A percentile compares a stretch with the other conserved stretches of the same genome.
Evolutionary conservation across 2,113 vertebrate genomes (phyloP).

Genomic region (Notechis scutatus): DNA sequence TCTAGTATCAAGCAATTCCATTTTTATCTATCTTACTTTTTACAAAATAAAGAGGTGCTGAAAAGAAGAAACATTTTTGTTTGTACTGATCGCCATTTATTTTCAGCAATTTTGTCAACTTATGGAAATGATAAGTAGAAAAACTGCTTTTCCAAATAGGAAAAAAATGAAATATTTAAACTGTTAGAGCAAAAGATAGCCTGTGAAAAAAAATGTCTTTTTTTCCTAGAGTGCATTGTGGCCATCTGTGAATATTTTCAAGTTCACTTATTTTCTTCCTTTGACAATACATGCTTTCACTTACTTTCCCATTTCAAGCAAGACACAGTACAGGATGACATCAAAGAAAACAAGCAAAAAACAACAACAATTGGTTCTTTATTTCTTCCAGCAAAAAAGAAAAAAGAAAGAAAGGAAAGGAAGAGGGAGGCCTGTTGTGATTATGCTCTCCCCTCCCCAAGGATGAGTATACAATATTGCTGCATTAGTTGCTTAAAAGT

Average conservation of each 20-base stretch:
- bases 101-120: background rate
- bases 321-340: background rate
- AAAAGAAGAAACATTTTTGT: rapidly evolving
- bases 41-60: slow-evolving; percentile 30
- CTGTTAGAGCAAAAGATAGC: background rate
- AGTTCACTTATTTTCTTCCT: background rate
- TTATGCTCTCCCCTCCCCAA: background rate
- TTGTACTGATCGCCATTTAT: background rate
- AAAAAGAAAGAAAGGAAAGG: background rate
- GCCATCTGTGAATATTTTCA: background rate
- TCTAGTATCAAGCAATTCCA: slow-evolving; percentile 17
- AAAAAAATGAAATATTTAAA: background rate
- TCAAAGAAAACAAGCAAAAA: background rate
- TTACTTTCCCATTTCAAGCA: background rate
- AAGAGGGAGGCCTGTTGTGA: background rate
- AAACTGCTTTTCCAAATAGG: background rate
- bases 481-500: background rate
- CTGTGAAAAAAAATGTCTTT: background rate
- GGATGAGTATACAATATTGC: background rate
- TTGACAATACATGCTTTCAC: background rate
- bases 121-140: background rate
- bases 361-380: background rate
- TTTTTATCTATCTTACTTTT: slow-evolving; percentile 4
- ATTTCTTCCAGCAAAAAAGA: background rate
- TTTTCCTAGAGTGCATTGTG: background rate